Base-by-base conservation (phyloP, 2,888 invertebrate species). In the Drosophila austrosaltans region DNA sequence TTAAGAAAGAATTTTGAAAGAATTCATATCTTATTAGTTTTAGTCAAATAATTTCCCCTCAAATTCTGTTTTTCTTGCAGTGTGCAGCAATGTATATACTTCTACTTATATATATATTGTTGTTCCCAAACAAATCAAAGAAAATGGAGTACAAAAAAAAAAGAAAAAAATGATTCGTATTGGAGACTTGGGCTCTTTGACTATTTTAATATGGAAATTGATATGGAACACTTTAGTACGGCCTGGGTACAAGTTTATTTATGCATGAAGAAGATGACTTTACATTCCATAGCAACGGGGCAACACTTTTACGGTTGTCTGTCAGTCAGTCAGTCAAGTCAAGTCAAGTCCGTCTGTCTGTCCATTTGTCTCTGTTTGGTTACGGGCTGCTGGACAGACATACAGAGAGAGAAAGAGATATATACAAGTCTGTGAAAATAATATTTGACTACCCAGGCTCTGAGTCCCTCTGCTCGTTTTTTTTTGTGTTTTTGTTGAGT, bases 241-340 rank as follows among this genome's bases (percentile, higher is more conserved):
- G 67, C 62, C 56, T 63, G 65, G 60, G 65, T 32, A 53, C 58
- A 44, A 72, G 81, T 73, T 84, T 84, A 84, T 78, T 84, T 83
- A 85, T 89, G 89, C 83, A 85, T 85, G 87, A 87, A 89, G 85
- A 85, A 89, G 85, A 85, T 85, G 89, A 85, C 85, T 85, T 77
- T 81, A 89, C 89, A 85, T 89, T 84, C 80, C 72, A 69, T 66
- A 65, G 72, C 75, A 73, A 73, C 78, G 74, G 74, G 74, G 81
- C 78, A 86, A 88, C 83, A 84, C 83, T 84, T 84, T 83, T 88
- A 84, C 83, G 83, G 84, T 86, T 84, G 83, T 84, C 79, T 74
- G 72, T 68, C 68, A 53, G 58, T 44, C 56, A 25, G 25, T 60
- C 66, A 28, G 25, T 56, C 36, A 7, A 7, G 40, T 40, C 68